Evolutionary conservation across 2,113 vertebrate species (phyloP), one percentile per base, ranked within the genome.

Genomic region (Cyanistes caeruleus): DNA sequence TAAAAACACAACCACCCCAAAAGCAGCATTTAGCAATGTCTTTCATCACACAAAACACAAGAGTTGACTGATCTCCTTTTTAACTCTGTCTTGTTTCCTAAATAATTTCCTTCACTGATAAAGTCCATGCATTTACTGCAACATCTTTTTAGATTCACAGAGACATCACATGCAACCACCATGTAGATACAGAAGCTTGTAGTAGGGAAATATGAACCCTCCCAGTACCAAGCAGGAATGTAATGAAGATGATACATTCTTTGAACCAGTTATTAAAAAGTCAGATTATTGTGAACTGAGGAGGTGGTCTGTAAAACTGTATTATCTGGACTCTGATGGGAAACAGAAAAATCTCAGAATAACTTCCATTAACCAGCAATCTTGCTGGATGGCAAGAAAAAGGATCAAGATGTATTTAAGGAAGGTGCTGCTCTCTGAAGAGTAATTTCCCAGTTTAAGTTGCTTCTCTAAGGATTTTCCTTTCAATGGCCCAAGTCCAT

Each of bases 11-110:
- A 8, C 35, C 44, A 22, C 39, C 48, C 49, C 80, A 62, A 43
- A 48, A 28, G 1, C 55, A 27, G 67, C 0, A 0, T 6, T 46
- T 2, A 39, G 31, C 58, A 30, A 28, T 0, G 2, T 2, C 53
- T 37, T 27, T 5, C 51, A 33, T 6, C 82, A 14, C 1, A 39
- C 2, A 13, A 33, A 37, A 17, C 59, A 39, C 28, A 56, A 15
- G 2, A 4, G 4, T 0, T 13, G 18, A 48, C 0, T 14, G 20
- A 14, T 39, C 33, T 67, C 69, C 39, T 43, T 48, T 69, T 87
- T 18, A 49, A 33, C n/a, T 53, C 10, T 19, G 21, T 8, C 37
- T 68, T n/a, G 24, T 12, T 88, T 67, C 53, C 41, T 1, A 44
- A 70, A 43, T 35, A 1, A n/a, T 33, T 65, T 68, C 63, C 67